Evolutionary conservation across 92 coral and sea anemone genomes (phyloP), one percentile per base, ranked within the genome.

Genomic region (Montipora capitata): DNA sequence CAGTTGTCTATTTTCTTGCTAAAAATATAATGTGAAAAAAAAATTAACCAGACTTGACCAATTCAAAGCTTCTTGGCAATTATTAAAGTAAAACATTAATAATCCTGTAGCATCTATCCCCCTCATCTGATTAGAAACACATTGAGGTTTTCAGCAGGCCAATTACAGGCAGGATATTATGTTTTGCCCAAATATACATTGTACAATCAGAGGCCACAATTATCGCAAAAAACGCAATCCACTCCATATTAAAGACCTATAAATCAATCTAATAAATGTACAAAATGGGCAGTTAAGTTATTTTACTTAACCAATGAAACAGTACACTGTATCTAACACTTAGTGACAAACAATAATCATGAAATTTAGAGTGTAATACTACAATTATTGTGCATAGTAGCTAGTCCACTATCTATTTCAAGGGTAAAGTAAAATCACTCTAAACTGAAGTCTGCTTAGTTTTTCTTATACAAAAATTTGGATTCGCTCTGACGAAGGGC

Each of bases 1-100:
- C 11, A 76, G 61, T 41, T 76, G 81, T 76, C 81, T 76, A 76
- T 76, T 76, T 18, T 76, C 66, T 2, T 17, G 62, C 81, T 76
- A 41, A 76, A 76, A 54, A 54, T 76, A 7, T 10, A 54, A 54
- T 54, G 7, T 7, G 7, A 54, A 54, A 54, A 54, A 54, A 7
- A 10, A 10, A 8, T 54, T 15, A 39, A 27, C 38, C 54, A 72
- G 54, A 72, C 42, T 38, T 38, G 48, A 68, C 48, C 27, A 68
- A 68, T 38, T 68, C 59, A 54, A 7, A 54, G 59, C 59, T 54
- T 54, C 59, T 12, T 54, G 59, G 59, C 59, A 54, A 54, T 54
- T 54, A 20, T 20, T 20, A 20, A 54, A 54, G 59, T 54, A 54
- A 54, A 54, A 12, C 59, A 54, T 54, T 54, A 54, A 54, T 54